Evolutionary conservation across 2,797 vertebrate species (phyloP), one percentile per base, ranked within the genome.

Genomic region (Lophotriccus pileatus): DNA sequence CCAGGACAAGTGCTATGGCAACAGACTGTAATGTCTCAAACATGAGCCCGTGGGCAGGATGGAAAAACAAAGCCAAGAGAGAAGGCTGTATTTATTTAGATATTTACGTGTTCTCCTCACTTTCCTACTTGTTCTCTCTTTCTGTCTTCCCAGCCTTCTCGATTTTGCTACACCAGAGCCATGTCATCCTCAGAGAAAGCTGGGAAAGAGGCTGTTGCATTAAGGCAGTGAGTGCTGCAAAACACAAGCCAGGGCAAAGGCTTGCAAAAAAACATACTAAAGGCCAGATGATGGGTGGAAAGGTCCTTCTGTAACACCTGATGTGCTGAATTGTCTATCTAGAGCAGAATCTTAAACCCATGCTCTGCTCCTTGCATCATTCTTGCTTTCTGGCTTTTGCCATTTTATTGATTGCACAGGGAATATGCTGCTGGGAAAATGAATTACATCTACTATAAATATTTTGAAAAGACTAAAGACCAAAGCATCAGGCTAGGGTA

Each of bases 401-500:
- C 63, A 52, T 82, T 94, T 94, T 72, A 60, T 55, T 82, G 82
- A 58, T 63, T 90, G 69, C 87, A 84, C 73, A 90, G 80, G 70
- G 83, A 94, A 77, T 88, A 86, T 41, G 24, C 27, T 96, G 70
- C 83, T 90, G 67, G 83, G 74, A 94, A 96, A 95, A 89, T 39
- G 13, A 88, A 74, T 86, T 56, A 49, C 59, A 79, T 67, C n/a
- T 52, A 73, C 68, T 46, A 19, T 41, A 94, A 96, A 92, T 73
- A 82, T 82, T 96, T 97, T 96, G 69, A 81, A 87, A 95, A 85
- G 80, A 73, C 44, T 41, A 91, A 95, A 85, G 79, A 79, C 47
- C 44, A 68, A 79, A 56, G 21, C 70, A 69, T 49, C 1, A 17
- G 7, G 62, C 66, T 84, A 49, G 47, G 25, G 19, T n/a, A 87